phyloP scores from a whole-genome alignment of 2,113 vertebrate species.

The Stigmatopora nigra region DNA sequence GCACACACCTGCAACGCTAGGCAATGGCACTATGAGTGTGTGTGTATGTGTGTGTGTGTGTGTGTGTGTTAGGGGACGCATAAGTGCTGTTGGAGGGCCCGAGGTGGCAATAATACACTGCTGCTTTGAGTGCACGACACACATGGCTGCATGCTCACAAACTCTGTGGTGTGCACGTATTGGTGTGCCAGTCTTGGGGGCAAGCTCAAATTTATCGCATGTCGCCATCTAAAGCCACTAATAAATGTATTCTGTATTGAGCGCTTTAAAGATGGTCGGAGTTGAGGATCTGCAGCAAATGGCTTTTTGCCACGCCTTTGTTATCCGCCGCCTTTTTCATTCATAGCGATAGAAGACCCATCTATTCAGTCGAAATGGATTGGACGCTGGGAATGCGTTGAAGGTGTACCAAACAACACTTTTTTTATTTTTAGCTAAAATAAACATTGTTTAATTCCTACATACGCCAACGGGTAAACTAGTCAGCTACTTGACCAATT shows the following conservation, averaged over 20 bases:
- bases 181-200: not conserved
- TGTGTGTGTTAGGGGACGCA: slow-evolving; percentile 18
- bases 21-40: slow-evolving; percentile 7
- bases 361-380: too few relatives aligned
- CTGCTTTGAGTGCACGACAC: slow-evolving; percentile 40
- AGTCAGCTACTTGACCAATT: not conserved
- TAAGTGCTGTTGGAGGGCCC: slow-evolving; percentile 37
- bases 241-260: slow-evolving; percentile 5
- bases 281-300: not conserved
- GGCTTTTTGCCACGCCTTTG: not conserved
- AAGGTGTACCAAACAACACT: too few relatives aligned
- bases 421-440: too few relatives aligned
- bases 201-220: slow-evolving; percentile 2
- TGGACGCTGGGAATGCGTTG: too few relatives aligned
- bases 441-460: too few relatives aligned
- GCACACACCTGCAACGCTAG: slow-evolving; percentile 50
- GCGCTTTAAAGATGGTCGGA: not conserved
- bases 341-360: too few relatives aligned
- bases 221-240: not conserved
- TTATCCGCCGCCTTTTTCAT: not conserved
- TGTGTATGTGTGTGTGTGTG: slow-evolving; percentile 8
- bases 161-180: not conserved
- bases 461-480: not conserved
- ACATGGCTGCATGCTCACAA: slow-evolving; percentile 37
- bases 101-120: slow-evolving; percentile 45